These are phyloP conservation scores for Collichthys lucidus DNA, from an alignment of 2,113 vertebrate species.

Conservation along the genomic window DNA sequence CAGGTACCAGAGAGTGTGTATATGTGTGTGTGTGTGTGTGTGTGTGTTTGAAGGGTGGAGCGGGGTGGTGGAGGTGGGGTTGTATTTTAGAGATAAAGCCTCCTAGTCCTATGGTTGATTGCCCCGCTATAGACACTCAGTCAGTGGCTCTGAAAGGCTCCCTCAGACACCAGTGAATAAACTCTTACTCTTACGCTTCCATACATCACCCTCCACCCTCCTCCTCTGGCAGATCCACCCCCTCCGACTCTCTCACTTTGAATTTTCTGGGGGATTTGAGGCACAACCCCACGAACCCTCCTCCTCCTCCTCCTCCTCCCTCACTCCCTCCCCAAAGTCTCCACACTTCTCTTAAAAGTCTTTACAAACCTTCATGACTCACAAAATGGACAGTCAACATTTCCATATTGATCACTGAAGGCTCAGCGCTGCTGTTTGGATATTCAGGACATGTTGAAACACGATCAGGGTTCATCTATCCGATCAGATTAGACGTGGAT, in stretches of 20 bases:
- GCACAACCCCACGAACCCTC: conserved; percentile 84
- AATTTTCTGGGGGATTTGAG: conserved; percentile 96
- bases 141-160: conserved; percentile 93
- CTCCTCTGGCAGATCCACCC: conserved; percentile 74
- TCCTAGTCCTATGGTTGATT: conserved; percentile 96
- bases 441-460: conserved; percentile 37
- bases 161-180: conserved; percentile 97
- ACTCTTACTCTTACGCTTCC: conserved; percentile 95
- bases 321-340: conserved; percentile 38
- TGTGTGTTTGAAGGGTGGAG: conserved; percentile 57
- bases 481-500: not conserved
- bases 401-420: conserved; percentile 40
- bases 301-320: conserved; percentile 37
- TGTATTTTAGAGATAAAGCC: conserved; percentile 96
- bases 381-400: conserved; percentile 51
- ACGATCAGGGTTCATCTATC: not conserved
- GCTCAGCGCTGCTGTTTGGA: conserved; percentile 3
- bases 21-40: conserved; percentile 34
- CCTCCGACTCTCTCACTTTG: conserved; percentile 78
- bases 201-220: conserved; percentile 88
- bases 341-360: conserved; percentile 48
- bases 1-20: conserved; percentile 66
- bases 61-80: conserved; percentile 71
- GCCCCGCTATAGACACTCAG: conserved; percentile 95
- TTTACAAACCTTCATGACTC: conserved; percentile 55